Percentiles rank a stretch among this genome's conserved stretches.
Conservation (phyloP, 2,888 invertebrate genomes). For the Drosophila parthenogenetica region DNA sequence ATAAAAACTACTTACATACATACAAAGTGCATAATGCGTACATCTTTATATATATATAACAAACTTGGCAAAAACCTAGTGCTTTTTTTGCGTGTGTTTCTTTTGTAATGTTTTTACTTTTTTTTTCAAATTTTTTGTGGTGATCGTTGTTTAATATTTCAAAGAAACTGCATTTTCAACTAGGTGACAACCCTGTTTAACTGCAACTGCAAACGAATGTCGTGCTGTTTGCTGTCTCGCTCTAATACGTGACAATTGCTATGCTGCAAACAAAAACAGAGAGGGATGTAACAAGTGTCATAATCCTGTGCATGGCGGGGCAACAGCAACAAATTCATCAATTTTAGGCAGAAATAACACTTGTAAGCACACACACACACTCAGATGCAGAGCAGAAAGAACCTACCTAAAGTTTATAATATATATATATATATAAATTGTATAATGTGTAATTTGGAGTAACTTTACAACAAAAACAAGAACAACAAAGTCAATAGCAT, state of each 20-base stretch:
- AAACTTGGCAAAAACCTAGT: conserved; percentile 44
- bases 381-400: conserved; percentile 19
- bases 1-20: conserved; percentile 10
- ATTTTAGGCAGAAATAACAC: conserved; percentile 10
- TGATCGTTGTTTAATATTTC: conserved; percentile 34
- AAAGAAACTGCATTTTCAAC: conserved; percentile 40
- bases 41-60: conserved; percentile 24
- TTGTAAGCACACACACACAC: conserved; percentile 27
- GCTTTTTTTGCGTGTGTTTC: conserved; percentile 43
- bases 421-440: conserved; percentile 38
- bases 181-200: conserved; percentile 34
- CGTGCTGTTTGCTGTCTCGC: conserved; percentile 29
- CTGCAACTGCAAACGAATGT: neutral
- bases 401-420: conserved; percentile 74
- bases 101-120: conserved; percentile 40
- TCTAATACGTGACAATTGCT: conserved; percentile 20
- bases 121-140: conserved; percentile 4
- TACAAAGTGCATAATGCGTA: conserved; percentile 6
- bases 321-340: conserved; percentile 42
- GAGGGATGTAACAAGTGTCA: conserved; percentile 44
- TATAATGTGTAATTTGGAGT: conserved; percentile 60
- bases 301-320: conserved; percentile 17
- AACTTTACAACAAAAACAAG: conserved; percentile 60
- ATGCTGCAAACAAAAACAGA: neutral
- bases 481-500: conserved; percentile 10